Evolutionary conservation across 2,113 vertebrate species (phyloP).

Genomic region (Osmerus mordax): DNA sequence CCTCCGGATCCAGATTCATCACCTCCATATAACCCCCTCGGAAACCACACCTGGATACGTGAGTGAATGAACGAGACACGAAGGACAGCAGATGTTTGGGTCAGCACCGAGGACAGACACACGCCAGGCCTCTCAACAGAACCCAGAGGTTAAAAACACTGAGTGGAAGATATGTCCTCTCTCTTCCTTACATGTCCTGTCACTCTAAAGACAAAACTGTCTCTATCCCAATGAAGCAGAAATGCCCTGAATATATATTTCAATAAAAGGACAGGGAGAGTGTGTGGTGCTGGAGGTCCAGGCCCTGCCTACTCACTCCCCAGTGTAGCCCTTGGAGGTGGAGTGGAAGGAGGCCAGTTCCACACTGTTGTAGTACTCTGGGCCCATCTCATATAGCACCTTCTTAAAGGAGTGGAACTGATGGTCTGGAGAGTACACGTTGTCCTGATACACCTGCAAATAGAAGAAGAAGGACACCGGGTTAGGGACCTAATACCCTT

Average conservation of each 20-base stretch:
- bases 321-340: conserved; percentile 91
- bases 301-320: conserved; percentile 78
- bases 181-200: too few species aligned
- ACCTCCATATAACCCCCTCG: conserved; percentile 90
- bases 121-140: too few species aligned
- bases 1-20: conserved; percentile 83
- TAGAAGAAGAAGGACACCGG: not conserved
- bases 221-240: too few species aligned
- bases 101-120: too few species aligned
- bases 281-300: too few species aligned
- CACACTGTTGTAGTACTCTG: conserved; percentile 73
- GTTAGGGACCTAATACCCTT: not conserved
- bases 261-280: too few species aligned
- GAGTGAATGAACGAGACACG: too few species aligned
- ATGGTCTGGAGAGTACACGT: conserved; percentile 83
- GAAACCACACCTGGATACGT: conserved; percentile 81
- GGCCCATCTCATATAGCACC: conserved; percentile 87
- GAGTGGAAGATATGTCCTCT: too few species aligned
- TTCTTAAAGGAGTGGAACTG: conserved; percentile 94
- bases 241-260: too few species aligned
- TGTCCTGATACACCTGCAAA: conserved; percentile 84
- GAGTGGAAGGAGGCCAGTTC: conserved; percentile 91
- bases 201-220: too few species aligned
- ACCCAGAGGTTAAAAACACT: too few species aligned
- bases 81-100: not conserved